Percentiles rank a stretch among this genome's conserved stretches.
phyloP scores from a whole-genome alignment of 2,797 vertebrate species.

The Sciaenops ocellatus region DNA sequence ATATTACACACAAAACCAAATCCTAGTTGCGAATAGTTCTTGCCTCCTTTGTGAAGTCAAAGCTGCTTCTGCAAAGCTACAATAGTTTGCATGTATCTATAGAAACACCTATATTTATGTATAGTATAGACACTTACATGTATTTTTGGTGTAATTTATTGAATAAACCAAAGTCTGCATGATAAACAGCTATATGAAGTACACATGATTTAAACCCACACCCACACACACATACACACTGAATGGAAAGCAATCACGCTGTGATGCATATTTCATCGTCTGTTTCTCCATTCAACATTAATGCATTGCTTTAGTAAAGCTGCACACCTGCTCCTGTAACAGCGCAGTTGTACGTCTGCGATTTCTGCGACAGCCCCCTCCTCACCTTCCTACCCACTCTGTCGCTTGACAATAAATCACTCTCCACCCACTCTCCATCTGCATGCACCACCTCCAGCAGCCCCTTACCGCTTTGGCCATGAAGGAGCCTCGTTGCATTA shows the following conservation, averaged over 20 bases:
- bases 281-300: slow-evolving; percentile 54
- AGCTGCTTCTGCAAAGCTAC: neutral
- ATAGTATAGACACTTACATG: neutral
- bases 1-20: too few species aligned
- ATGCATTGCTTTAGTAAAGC: slow-evolving; percentile 53
- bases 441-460: slow-evolving; percentile 42
- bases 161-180: neutral
- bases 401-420: slow-evolving; percentile 61
- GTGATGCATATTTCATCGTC: slow-evolving; percentile 60
- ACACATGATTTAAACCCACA: neutral
- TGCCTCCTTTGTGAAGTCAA: neutral
- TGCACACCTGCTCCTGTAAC: slow-evolving; percentile 54
- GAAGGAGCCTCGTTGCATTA: slow-evolving; percentile 2
- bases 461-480: slow-evolving; percentile 26
- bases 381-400: slow-evolving; percentile 25
- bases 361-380: slow-evolving; percentile 23
- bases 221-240: neutral
- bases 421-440: slow-evolving; percentile 51
- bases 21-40: neutral
- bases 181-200: slow-evolving; percentile 1
- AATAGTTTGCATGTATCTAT: too few species aligned
- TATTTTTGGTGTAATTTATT: neutral
- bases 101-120: too few species aligned
- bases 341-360: slow-evolving; percentile 5
- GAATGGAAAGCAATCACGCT: slow-evolving; percentile 20